Conservation (phyloP, 2,797 vertebrate species). For the Melanotaenia pygmaea region DNA sequence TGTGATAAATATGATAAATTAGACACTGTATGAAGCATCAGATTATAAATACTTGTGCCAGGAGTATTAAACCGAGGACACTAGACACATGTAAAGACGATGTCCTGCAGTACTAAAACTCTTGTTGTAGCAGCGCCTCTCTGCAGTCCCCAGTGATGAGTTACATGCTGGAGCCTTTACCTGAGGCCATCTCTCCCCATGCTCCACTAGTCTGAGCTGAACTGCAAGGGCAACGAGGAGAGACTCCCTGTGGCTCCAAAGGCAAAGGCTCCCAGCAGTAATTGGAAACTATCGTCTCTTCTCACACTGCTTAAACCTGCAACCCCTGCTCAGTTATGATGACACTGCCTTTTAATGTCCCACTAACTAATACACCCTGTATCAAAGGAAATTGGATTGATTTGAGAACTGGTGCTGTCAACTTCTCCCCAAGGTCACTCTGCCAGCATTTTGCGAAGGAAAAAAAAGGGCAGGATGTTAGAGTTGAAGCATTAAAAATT, state of each 20-base stretch:
- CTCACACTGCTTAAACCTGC: conserved; percentile 59
- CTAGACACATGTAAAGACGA: conserved; percentile 44
- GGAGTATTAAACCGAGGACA: conserved; percentile 39
- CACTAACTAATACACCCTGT: conserved; percentile 52
- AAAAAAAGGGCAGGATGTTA: conserved; percentile 54
- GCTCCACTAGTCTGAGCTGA: conserved; percentile 61
- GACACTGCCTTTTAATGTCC: conserved; percentile 66
- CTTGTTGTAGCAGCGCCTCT: conserved; percentile 39
- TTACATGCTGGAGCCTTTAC: conserved; percentile 68
- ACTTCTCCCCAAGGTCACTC: conserved; percentile 64
- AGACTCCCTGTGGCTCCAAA: conserved; percentile 73
- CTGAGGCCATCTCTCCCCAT: conserved; percentile 66
- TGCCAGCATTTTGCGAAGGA: conserved; percentile 52
- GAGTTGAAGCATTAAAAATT: conserved; percentile 73
- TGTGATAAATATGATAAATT: conserved; percentile 9
- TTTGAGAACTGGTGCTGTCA: conserved; percentile 53
- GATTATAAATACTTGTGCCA: conserved; percentile 6
- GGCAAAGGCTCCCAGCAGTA: conserved; percentile 61
- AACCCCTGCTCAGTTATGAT: conserved; percentile 58
- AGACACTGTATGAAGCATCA: conserved; percentile 9
- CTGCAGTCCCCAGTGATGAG: conserved; percentile 61
- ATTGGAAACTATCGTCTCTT: conserved; percentile 68
- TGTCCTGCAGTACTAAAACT: conserved; percentile 45
- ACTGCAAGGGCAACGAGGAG: conserved; percentile 75
- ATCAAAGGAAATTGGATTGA: conserved; percentile 64